These are phyloP conservation scores for Eupithecia centaureata DNA, from an alignment of 2,888 invertebrate genomes.

Conservation along the genomic window DNA sequence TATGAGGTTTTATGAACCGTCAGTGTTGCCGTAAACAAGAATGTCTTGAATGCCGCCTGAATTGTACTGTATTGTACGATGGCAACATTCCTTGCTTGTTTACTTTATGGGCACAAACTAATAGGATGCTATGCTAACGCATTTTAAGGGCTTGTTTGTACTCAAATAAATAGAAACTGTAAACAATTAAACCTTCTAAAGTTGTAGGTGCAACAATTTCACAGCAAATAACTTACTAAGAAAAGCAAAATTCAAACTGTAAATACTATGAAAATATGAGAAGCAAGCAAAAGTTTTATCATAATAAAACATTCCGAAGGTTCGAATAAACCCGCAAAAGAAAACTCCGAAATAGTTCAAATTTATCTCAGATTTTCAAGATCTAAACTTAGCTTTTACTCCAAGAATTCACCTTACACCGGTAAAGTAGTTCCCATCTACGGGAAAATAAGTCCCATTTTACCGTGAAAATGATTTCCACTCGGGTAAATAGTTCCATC, in stretches of 20 bases:
- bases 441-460: slow-evolving; percentile 3
- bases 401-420: slow-evolving; percentile 2
- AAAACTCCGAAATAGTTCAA: slow-evolving; percentile 15
- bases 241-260: background rate
- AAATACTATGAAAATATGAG: background rate
- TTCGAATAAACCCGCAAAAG: slow-evolving; percentile 12
- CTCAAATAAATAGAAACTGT: background rate
- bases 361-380: background rate
- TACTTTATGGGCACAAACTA: background rate
- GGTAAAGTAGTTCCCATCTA: background rate
- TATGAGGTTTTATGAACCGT: slow-evolving; percentile 18
- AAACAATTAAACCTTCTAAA: background rate
- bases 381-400: background rate
- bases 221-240: background rate
- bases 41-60: slow-evolving; percentile 7
- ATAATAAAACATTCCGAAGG: background rate
- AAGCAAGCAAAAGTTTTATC: background rate
- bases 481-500: slow-evolving; percentile 15
- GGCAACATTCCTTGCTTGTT: slow-evolving; percentile 1
- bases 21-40: slow-evolving; percentile 20
- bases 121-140: too few relatives aligned
- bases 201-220: too few relatives aligned
- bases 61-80: background rate
- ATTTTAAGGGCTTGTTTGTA: background rate
- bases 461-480: background rate